Evolutionary conservation across 2,113 vertebrate species (phyloP).

Genomic region (Oryzias melastigma): DNA sequence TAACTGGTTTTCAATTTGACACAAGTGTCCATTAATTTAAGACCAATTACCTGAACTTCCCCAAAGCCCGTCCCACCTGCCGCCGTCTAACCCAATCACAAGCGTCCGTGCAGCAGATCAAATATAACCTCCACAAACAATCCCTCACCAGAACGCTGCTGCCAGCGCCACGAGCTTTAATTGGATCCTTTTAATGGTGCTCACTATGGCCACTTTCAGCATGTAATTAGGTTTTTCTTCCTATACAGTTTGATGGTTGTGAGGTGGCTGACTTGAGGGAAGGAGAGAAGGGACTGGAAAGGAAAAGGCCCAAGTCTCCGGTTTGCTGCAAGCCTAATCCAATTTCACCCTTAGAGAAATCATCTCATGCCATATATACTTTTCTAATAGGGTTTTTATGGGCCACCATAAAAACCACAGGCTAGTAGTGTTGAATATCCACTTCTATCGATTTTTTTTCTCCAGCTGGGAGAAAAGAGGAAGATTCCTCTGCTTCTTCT

Average conservation of each 20-base stretch:
- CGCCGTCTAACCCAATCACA: constrained; percentile 22
- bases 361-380: constrained; percentile 65
- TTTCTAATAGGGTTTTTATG: constrained; percentile 62
- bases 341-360: constrained; percentile 69
- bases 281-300: constrained; percentile 4
- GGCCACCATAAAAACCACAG: constrained; percentile 62
- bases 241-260: constrained; percentile 59
- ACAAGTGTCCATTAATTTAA: constrained; percentile 44
- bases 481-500: constrained; percentile 8
- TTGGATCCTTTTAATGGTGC: constrained; percentile 72
- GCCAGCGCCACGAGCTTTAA: constrained; percentile 63
- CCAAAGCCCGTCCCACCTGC: constrained; percentile 33
- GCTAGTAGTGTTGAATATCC: constrained; percentile 57
- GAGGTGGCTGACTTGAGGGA: constrained; percentile 21
- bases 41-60: constrained; percentile 52
- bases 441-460: constrained; percentile 60
- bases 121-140: constrained; percentile 61
- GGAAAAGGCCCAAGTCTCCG: constrained; percentile 46
- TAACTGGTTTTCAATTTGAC: constrained; percentile 24
- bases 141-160: constrained; percentile 43
- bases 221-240: constrained; percentile 68
- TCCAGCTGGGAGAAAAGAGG: constrained; percentile 25
- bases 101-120: constrained; percentile 40
- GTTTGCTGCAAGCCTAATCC: constrained; percentile 70
- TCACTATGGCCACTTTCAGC: constrained; percentile 68